phyloP scores from a whole-genome alignment of 2,797 vertebrate species.

The Vespertilio murinus region DNA sequence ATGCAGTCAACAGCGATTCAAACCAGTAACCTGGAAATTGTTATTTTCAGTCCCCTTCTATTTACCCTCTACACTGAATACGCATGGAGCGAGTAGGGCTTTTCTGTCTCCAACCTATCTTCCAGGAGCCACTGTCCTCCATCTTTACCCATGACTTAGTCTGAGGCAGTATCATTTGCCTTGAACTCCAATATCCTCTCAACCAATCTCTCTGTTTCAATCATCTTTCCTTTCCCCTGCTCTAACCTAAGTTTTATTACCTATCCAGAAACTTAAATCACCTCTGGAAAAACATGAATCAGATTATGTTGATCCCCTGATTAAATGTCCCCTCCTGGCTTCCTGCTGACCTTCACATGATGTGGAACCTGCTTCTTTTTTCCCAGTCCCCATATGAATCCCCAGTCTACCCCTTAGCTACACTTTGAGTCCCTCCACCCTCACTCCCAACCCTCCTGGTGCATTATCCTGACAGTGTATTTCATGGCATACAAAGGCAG shows the following conservation, averaged over 20 bases:
- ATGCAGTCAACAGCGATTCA: neutral
- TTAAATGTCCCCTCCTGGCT: neutral
- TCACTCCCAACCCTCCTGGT: too few species aligned
- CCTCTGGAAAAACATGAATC: neutral
- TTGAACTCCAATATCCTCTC: too few species aligned
- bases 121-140: neutral
- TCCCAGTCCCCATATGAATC: neutral
- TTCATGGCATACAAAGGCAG: fast-evolving
- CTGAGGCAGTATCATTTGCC: neutral
- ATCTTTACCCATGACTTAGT: neutral
- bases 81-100: too few species aligned
- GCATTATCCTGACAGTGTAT: neutral
- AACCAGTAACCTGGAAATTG: neutral
- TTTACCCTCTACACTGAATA: neutral
- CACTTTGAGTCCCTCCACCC: too few species aligned
- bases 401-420: neutral
- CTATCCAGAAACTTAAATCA: neutral
- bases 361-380: too few species aligned
- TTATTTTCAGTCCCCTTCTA: neutral
- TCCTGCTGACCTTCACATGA: neutral
- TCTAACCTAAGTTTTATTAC: neutral
- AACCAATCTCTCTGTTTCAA: neutral
- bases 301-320: neutral
- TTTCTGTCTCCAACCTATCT: neutral
- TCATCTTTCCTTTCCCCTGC: neutral